Conservation (phyloP, 2,888 invertebrate species). For the Dasysyrphus tricinctus region DNA sequence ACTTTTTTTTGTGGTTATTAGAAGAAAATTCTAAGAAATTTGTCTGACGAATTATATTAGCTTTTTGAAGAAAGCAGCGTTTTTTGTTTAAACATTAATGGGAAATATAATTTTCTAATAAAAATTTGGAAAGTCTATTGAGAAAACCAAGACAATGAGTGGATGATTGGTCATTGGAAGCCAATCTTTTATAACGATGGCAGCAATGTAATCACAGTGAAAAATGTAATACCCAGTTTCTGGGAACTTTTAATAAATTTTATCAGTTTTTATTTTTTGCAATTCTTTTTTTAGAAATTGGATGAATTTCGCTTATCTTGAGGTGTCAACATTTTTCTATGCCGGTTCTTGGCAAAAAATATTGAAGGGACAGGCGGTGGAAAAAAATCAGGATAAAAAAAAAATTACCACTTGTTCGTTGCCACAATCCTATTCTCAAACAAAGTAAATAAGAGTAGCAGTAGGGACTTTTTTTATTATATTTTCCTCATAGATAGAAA, state of each 20-base stretch:
- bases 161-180: background rate
- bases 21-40: slow-evolving; percentile 10
- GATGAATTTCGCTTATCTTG: too few species aligned
- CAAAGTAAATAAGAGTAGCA: too few species aligned
- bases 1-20: background rate
- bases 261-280: background rate
- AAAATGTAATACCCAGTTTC: background rate
- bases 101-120: slow-evolving; percentile 52
- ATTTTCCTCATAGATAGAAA: too few species aligned
- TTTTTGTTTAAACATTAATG: slow-evolving; percentile 9
- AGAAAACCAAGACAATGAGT: background rate
- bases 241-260: background rate
- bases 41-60: slow-evolving; percentile 9
- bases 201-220: background rate
- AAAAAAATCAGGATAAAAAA: too few species aligned
- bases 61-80: background rate
- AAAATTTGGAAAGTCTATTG: background rate
- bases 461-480: too few species aligned
- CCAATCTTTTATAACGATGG: background rate
- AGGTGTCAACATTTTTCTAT: too few species aligned
- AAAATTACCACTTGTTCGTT: too few species aligned
- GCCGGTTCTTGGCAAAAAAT: too few species aligned
- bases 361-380: too few species aligned
- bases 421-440: too few species aligned
- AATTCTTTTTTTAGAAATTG: too few species aligned